Conservation (phyloP, 1,140 invertebrate species). For the Drosophila burlai region DNA sequence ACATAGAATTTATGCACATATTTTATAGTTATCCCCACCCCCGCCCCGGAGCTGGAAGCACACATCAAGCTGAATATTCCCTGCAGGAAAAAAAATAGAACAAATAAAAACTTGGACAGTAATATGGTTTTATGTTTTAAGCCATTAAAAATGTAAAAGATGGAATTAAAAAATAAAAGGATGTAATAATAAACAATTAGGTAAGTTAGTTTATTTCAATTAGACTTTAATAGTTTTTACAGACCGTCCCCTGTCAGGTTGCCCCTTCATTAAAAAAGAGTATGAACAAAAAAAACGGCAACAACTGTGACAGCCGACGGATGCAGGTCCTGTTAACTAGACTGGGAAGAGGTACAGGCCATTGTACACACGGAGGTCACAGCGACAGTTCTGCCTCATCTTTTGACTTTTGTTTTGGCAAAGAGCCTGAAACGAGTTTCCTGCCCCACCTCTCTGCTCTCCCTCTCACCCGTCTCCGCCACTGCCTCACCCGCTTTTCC, state of each 20-base stretch:
- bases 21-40: neutral
- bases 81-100: neutral
- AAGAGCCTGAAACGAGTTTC: conserved; percentile 72
- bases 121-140: conserved; percentile 7
- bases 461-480: no score
- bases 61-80: conserved; percentile 12
- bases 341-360: conserved; percentile 11
- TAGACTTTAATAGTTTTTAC: neutral
- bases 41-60: neutral
- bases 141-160: neutral
- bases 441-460: neutral
- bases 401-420: conserved; percentile 71
- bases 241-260: neutral
- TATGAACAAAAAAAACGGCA: conserved; percentile 4
- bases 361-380: conserved; percentile 48
- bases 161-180: neutral
- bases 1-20: conserved; percentile 1
- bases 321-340: conserved; percentile 43
- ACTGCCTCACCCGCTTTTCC: conserved; percentile 1
- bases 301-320: conserved; percentile 17
- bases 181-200: neutral
- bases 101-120: conserved; percentile 4
- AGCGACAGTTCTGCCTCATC: conserved; percentile 32
- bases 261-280: conserved; percentile 2
- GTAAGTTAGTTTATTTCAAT: neutral